Evolutionary conservation across 2,888 invertebrate species (phyloP).

Genomic region (Melieria crassipennis): DNA sequence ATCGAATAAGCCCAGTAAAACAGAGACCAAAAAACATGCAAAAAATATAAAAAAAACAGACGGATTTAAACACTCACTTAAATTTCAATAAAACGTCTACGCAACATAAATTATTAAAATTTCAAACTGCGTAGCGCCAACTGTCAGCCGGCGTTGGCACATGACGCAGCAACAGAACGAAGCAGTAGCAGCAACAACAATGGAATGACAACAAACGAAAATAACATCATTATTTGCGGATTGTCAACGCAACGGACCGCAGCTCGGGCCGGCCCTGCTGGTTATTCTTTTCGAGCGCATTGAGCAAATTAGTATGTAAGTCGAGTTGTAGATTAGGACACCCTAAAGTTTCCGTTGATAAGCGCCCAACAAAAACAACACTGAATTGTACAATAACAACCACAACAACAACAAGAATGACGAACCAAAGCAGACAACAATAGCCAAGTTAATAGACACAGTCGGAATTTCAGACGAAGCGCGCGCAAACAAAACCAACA

Average conservation of each 20-base stretch:
- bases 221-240: conserved; percentile 29
- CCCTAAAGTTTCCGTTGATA: conserved; percentile 13
- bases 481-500: too few relatives aligned
- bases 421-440: too few relatives aligned
- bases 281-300: conserved; percentile 4
- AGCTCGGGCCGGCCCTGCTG: not conserved
- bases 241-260: conserved; percentile 22
- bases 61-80: conserved; percentile 35
- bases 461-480: too few relatives aligned
- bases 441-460: too few relatives aligned
- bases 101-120: conserved; percentile 30
- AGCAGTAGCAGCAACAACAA: not conserved
- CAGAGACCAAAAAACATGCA: not conserved
- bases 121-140: conserved; percentile 31
- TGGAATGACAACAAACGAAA: conserved; percentile 7
- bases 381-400: not conserved
- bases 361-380: not conserved
- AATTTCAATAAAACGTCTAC: conserved; percentile 33
- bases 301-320: conserved; percentile 29
- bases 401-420: too few relatives aligned
- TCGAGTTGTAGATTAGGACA: conserved; percentile 27
- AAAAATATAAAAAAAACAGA: conserved; percentile 23
- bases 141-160: conserved; percentile 34
- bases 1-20: conserved; percentile 8
- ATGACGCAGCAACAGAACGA: conserved; percentile 4